phyloP scores from a whole-genome alignment of 2,113 vertebrate species.

The Orthonyx spaldingii region DNA sequence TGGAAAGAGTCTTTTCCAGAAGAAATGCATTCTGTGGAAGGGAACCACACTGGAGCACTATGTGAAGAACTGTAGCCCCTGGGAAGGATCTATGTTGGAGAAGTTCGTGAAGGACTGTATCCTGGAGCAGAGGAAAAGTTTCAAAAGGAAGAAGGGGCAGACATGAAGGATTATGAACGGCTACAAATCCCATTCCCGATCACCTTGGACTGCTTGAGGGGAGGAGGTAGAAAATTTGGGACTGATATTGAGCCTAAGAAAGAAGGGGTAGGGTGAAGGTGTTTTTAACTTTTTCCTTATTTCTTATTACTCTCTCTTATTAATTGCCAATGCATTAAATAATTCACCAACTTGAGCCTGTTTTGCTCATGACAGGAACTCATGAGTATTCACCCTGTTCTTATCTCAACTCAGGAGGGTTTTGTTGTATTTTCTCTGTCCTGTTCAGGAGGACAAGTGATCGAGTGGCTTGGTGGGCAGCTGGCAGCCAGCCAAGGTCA shows the following conservation, averaged over 20 bases:
- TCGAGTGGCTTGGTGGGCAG: background rate
- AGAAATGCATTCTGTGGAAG: background rate
- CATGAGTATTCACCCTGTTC: background rate
- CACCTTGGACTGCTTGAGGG: rapidly evolving
- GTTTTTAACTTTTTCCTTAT: background rate
- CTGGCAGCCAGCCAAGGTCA: background rate
- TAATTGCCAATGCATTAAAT: background rate
- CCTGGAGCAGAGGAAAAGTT: background rate
- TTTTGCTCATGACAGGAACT: background rate
- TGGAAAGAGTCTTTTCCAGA: background rate
- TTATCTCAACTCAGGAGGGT: background rate
- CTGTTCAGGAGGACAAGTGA: background rate
- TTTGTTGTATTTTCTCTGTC: background rate
- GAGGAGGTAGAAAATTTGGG: background rate
- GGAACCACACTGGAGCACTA: rapidly evolving
- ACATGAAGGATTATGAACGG: background rate
- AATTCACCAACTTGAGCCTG: background rate
- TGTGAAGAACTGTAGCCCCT: background rate
- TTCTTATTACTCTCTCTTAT: background rate
- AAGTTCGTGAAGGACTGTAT: background rate
- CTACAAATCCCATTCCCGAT: background rate
- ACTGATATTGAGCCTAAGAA: background rate
- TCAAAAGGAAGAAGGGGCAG: background rate
- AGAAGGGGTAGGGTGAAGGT: rapidly evolving
- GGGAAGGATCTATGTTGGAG: background rate